Evolutionary conservation across 2,888 invertebrate genomes (phyloP).

Genomic region (Charanyca ferruginea): DNA sequence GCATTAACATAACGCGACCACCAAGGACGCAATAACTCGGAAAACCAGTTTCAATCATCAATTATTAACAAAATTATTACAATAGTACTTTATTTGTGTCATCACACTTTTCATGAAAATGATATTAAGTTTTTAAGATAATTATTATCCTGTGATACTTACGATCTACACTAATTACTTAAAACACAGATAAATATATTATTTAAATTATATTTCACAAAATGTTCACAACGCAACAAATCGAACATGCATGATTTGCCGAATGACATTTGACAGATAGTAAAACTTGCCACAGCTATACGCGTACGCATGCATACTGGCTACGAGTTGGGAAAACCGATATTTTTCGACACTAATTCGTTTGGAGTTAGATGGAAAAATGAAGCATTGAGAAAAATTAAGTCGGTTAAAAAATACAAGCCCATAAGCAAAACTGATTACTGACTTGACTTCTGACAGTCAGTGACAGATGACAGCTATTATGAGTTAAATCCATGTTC

Average conservation of each 20-base stretch:
- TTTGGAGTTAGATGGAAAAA: too few species aligned
- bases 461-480: background rate
- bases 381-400: background rate
- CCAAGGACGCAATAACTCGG: conserved; percentile 78
- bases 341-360: conserved; percentile 3
- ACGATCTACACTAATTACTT: conserved; percentile 62
- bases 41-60: conserved; percentile 80
- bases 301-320: conserved; percentile 40
- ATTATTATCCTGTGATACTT: conserved; percentile 52
- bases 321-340: conserved; percentile 52
- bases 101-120: conserved; percentile 6
- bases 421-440: background rate
- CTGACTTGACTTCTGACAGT: too few species aligned
- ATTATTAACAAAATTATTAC: conserved; percentile 69
- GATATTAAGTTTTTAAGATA: background rate
- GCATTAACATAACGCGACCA: conserved; percentile 72
- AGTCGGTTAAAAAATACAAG: background rate
- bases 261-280: conserved; percentile 73
- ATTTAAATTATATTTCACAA: conserved; percentile 63
- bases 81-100: conserved; percentile 33
- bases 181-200: conserved; percentile 61
- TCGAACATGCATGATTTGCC: conserved; percentile 81
- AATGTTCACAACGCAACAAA: conserved; percentile 69
- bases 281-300: conserved; percentile 55
- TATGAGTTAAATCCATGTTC: too few species aligned